Evolutionary conservation across 2,797 vertebrate species (phyloP), one percentile per base, ranked within the genome.

Genomic region (Pantherophis alleghaniensis): DNA sequence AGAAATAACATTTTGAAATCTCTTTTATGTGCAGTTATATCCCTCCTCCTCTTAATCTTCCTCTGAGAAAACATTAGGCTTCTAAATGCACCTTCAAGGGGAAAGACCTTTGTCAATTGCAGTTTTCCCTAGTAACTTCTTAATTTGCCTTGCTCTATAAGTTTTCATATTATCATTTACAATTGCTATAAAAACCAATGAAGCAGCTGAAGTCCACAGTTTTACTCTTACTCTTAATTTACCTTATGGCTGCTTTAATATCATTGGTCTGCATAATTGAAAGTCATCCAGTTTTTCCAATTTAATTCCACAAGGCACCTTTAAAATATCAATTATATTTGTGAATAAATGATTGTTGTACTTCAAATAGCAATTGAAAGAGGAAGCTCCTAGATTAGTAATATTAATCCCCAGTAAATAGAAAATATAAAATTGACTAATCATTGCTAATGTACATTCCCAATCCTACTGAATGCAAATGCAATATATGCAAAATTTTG

Each of bases 121-220:
- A 93, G 89, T 96, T 96, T 94, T 32, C 18, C 94, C 90, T 87
- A 92, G 61, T 69, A 96, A 94, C 92, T 94, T 96, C 94, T 97
- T 97, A 96, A 97, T 97, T 97, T 96, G 95, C 94, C 95, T 96
- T 97, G 95, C 96, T 97, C 94, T 96, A 87, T 96, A 93, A 95
- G 94, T 91, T 95, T 97, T 96, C 94, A 94, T 95, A 93, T 96
- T 97, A 94, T 96, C 94, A 96, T 96, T 97, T 95, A 95, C 69
- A 91, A 95, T 0, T 59, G 92, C 79, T 95, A 96, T 96, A 96
- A 97, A 97, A 97, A 95, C 92, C 96, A 96, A 87, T 57, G 96
- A 97, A 96, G 91, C 94, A 95, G 92, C 86, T 91, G 95, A 95
- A 96, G 93, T 90, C 95, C 95, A 91, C 28, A 95, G 91, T 91